phyloP scores from a whole-genome alignment of 2,113 vertebrate genomes.

The Silurus glanis region DNA sequence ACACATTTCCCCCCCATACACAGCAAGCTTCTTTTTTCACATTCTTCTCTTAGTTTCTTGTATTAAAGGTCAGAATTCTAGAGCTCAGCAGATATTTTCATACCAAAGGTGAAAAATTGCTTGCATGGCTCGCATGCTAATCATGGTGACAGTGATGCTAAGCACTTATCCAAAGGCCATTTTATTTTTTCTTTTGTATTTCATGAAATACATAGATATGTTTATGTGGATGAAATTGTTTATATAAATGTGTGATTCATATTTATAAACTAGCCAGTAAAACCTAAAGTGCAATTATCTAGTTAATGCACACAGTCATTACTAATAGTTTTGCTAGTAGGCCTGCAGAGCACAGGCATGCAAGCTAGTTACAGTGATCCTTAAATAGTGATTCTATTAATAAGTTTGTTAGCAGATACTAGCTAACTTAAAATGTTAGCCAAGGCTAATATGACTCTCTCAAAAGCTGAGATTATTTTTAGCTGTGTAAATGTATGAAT shows the following conservation, averaged over 20 bases:
- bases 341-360: not conserved
- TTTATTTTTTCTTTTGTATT: not conserved
- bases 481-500: not conserved
- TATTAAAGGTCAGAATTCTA: slow-evolving; percentile 18
- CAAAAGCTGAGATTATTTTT: not conserved
- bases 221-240: not conserved
- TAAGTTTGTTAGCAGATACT: not conserved
- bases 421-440: not conserved
- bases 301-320: not conserved
- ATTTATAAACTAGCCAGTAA: not conserved
- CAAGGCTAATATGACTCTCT: not conserved
- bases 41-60: not conserved
- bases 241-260: not conserved
- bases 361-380: not conserved
- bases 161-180: not conserved
- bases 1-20: too few species aligned
- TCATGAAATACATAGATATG: not conserved
- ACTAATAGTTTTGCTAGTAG: not conserved
- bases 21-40: not conserved
- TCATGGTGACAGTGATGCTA: not conserved
- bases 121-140: not conserved
- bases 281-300: not conserved
- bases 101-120: slow-evolving; percentile 8
- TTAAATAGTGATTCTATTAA: not conserved
- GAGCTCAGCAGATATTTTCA: not conserved